Percentiles rank a stretch among this genome's conserved stretches.
phyloP scores from a whole-genome alignment of 2,888 invertebrate genomes.

The Psococerastis gibbosa region DNA sequence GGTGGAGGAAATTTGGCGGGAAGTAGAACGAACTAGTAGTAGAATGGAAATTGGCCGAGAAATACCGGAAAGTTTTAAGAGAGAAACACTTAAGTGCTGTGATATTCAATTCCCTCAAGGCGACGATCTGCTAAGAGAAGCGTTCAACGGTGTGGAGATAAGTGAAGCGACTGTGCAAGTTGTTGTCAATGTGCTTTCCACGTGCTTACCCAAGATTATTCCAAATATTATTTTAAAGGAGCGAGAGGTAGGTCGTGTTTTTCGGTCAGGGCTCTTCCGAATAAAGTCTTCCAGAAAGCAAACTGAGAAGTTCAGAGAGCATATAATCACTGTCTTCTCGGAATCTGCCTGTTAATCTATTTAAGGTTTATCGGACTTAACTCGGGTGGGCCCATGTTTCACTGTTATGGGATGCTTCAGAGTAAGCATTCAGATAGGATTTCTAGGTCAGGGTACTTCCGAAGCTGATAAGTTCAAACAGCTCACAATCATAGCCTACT shows the following conservation, averaged over 20 bases:
- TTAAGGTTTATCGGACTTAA: no score
- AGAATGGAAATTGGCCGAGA: constrained; percentile 24
- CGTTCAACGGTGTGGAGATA: constrained; percentile 25
- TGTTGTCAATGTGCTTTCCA: constrained; percentile 32
- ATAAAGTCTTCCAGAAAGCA: no score
- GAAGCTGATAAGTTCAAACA: no score
- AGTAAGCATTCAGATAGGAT: no score
- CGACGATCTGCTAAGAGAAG: constrained; percentile 17
- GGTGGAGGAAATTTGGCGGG: not conserved
- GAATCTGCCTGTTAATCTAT: no score
- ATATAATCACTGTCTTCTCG: no score
- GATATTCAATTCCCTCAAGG: constrained; percentile 26
- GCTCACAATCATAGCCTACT: no score
- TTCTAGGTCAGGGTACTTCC: no score
- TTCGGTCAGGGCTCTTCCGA: no score
- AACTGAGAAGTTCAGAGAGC: no score
- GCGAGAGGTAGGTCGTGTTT: constrained; percentile 34
- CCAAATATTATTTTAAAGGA: constrained; percentile 48
- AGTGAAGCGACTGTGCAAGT: constrained; percentile 25
- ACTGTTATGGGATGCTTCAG: no score
- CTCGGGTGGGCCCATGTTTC: no score
- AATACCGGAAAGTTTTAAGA: constrained; percentile 32
- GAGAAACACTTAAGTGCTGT: constrained; percentile 32
- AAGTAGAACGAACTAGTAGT: not conserved
- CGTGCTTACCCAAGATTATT: constrained; percentile 39